Percentiles rank a stretch among this genome's conserved stretches.
Evolutionary conservation across 2,888 invertebrate genomes (phyloP).

Genomic region (Agrotis ipsilon): DNA sequence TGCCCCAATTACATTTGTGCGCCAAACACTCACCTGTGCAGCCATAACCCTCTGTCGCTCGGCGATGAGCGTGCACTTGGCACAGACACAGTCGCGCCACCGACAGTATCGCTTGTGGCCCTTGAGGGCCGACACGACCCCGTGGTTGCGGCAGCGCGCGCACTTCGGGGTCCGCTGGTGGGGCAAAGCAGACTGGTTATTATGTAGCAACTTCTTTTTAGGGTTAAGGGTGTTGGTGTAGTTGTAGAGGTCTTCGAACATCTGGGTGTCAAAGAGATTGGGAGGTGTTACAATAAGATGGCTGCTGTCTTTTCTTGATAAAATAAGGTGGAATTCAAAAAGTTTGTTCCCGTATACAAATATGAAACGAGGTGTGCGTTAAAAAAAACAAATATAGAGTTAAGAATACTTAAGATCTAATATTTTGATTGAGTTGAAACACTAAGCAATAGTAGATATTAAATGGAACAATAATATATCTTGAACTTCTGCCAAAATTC

Average conservation of each 20-base stretch:
- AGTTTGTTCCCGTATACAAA: background rate
- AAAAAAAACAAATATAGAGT: background rate
- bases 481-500: background rate
- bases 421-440: background rate
- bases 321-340: no score
- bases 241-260: slow-evolving; percentile 29
- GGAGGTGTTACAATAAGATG: background rate
- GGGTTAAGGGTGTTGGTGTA: slow-evolving; percentile 22
- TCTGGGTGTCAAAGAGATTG: slow-evolving; percentile 35
- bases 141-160: slow-evolving; percentile 99
- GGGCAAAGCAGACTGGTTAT: slow-evolving; percentile 66
- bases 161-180: slow-evolving; percentile 97
- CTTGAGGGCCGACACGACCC: slow-evolving; percentile 98
- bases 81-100: slow-evolving; percentile 99
- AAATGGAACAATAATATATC: background rate
- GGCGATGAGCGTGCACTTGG: slow-evolving; percentile 99
- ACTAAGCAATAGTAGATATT: background rate
- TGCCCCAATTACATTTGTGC: slow-evolving; percentile 9
- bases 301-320: no score
- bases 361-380: no score
- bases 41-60: slow-evolving; percentile 99
- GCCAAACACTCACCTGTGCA: slow-evolving; percentile 93
- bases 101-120: slow-evolving; percentile 99
- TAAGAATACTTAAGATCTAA: background rate
- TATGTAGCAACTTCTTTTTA: slow-evolving; percentile 67